phyloP scores from a whole-genome alignment of 92 coral and sea anemone species.

The Bergia sp. region DNA sequence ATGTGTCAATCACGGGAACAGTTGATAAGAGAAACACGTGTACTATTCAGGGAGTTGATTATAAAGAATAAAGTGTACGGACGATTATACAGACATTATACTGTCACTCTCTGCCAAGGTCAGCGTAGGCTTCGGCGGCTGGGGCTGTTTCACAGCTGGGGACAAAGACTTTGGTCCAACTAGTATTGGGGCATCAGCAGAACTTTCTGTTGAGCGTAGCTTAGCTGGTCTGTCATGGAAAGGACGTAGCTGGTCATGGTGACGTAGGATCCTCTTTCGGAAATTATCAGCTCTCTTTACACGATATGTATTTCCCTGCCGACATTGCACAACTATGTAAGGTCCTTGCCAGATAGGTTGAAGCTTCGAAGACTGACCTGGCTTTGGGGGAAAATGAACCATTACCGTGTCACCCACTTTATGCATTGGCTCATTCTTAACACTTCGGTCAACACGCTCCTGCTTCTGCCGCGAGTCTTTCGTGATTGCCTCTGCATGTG shows the following conservation, averaged over 20 bases:
- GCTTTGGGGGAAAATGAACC: constrained; percentile 52
- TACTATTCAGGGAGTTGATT: no score
- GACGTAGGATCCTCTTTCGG: constrained; percentile 46
- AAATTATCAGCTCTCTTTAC: constrained; percentile 47
- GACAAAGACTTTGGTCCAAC: neutral
- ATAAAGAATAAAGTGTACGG: no score
- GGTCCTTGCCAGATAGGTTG: constrained; percentile 55
- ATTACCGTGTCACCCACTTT: constrained; percentile 53
- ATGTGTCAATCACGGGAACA: no score
- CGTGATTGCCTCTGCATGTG: constrained; percentile 17
- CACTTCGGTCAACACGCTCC: constrained; percentile 27
- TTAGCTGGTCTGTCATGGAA: constrained; percentile 22
- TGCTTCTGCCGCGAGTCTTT: constrained; percentile 37
- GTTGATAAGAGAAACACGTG: no score
- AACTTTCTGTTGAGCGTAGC: constrained; percentile 17
- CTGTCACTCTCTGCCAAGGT: constrained; percentile 10
- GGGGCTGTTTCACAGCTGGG: neutral
- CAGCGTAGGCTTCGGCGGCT: neutral
- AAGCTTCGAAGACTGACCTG: constrained; percentile 49
- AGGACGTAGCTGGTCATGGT: constrained; percentile 57
- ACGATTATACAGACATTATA: no score
- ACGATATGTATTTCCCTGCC: constrained; percentile 50
- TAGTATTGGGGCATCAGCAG: neutral
- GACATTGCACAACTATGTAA: constrained; percentile 55
- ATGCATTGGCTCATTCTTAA: constrained; percentile 9